Evolutionary conservation across 2,888 invertebrate species (phyloP).

Genomic region (Agrochola macilenta): DNA sequence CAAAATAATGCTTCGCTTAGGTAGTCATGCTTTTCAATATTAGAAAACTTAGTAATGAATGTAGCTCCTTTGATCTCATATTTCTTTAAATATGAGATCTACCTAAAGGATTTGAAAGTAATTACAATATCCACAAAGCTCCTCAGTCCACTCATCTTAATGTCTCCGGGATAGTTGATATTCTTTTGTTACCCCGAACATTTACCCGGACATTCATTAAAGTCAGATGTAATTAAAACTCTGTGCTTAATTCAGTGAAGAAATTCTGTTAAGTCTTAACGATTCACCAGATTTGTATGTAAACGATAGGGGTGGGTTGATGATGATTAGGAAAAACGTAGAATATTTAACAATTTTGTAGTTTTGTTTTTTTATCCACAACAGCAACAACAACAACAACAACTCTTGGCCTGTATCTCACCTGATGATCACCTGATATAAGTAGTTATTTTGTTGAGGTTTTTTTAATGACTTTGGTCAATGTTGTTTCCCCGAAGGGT

Average conservation of each 20-base stretch:
- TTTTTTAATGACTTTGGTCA: too few species aligned
- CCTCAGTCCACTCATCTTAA: slow-evolving; percentile 17
- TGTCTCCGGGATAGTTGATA: slow-evolving; percentile 33
- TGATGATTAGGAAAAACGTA: background rate
- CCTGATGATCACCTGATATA: too few species aligned
- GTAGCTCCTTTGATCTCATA: too few species aligned
- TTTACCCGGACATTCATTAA: slow-evolving; percentile 60
- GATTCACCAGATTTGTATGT: slow-evolving; percentile 55
- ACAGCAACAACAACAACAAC: too few species aligned
- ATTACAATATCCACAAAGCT: background rate
- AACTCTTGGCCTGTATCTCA: too few species aligned
- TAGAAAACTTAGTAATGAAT: background rate
- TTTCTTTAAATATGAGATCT: background rate
- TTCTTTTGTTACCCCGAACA: slow-evolving; percentile 54
- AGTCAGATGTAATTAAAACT: slow-evolving; percentile 63
- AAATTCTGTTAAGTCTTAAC: slow-evolving; percentile 50
- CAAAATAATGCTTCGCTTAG: background rate
- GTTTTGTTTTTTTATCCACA: background rate
- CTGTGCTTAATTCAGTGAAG: slow-evolving; percentile 56
- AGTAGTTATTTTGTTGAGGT: too few species aligned
- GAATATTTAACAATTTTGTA: background rate
- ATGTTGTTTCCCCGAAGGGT: too few species aligned
- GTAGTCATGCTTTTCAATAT: background rate
- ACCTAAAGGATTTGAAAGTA: background rate
- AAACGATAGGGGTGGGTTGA: slow-evolving; percentile 21